phyloP scores from a whole-genome alignment of 2,113 vertebrate species.

The Paramisgurnus dabryanus region DNA sequence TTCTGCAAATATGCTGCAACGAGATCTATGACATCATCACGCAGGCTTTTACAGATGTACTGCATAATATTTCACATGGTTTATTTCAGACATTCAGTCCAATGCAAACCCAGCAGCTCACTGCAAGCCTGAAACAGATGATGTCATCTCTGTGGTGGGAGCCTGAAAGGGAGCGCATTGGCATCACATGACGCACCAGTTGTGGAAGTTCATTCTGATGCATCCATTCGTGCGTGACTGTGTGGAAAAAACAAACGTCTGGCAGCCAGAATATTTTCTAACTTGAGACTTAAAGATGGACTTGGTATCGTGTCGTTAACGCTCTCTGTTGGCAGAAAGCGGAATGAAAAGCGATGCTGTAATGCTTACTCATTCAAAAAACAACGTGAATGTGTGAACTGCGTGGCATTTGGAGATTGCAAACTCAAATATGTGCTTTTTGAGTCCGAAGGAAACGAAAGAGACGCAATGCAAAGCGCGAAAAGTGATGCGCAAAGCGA shows the following conservation, averaged over 20 bases:
- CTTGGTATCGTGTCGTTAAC: conserved; percentile 66
- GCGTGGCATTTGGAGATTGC: background rate
- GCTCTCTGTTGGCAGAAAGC: conserved; percentile 78
- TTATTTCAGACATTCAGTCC: conserved; percentile 2
- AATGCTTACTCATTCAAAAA: background rate
- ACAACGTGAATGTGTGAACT: background rate
- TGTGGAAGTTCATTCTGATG: conserved; percentile 3
- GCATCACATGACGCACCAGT: conserved; percentile 17
- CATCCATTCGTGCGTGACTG: conserved; percentile 21
- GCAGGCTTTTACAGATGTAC: background rate
- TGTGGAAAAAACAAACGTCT: background rate
- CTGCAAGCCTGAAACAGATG: conserved; percentile 47
- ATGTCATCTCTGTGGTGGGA: conserved; percentile 53
- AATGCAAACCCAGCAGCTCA: background rate
- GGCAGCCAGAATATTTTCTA: background rate
- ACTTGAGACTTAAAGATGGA: conserved; percentile 33
- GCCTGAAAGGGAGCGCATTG: conserved; percentile 27
- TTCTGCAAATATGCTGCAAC: background rate
- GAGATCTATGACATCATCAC: background rate
- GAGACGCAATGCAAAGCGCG: background rate
- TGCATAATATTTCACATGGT: background rate
- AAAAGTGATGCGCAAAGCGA: background rate
- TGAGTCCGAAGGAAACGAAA: background rate
- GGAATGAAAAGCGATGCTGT: conserved; percentile 59
- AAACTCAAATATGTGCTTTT: background rate